Conservation (phyloP, 2,888 invertebrate species). For the Lucinisca nassula region DNA sequence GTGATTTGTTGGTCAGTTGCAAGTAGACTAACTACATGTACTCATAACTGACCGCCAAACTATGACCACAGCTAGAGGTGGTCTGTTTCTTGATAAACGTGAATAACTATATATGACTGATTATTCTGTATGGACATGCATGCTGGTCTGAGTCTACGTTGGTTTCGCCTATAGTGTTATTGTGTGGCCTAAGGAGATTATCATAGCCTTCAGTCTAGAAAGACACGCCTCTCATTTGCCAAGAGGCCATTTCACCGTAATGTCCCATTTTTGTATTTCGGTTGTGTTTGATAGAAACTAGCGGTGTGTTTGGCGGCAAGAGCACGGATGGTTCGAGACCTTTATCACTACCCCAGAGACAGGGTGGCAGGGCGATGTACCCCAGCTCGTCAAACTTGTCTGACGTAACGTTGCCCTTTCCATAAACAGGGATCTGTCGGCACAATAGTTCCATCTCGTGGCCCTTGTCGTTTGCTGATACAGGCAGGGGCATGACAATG, state of each 20-base stretch:
- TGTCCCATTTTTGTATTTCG: constrained; percentile 62
- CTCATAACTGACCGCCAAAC: too few relatives aligned
- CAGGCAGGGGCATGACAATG: constrained; percentile 66
- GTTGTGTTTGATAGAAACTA: constrained; percentile 62
- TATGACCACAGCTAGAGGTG: too few relatives aligned
- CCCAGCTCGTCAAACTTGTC: constrained; percentile 62
- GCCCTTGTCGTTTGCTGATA: constrained; percentile 55
- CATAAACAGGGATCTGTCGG: constrained; percentile 58
- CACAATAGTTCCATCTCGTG: constrained; percentile 64
- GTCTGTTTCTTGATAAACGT: too few relatives aligned
- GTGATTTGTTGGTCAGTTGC: too few relatives aligned
- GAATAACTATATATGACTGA: too few relatives aligned
- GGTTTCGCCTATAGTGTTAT: too few relatives aligned
- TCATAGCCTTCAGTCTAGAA: too few relatives aligned
- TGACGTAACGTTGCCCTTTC: constrained; percentile 46
- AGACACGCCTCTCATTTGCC: constrained; percentile 63
- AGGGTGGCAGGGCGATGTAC: constrained; percentile 61
- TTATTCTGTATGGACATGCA: too few relatives aligned
- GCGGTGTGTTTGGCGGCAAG: constrained; percentile 56
- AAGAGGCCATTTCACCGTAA: constrained; percentile 66
- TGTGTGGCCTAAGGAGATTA: too few relatives aligned
- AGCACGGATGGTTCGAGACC: constrained; percentile 61
- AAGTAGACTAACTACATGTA: too few relatives aligned
- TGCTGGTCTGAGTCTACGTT: too few relatives aligned
- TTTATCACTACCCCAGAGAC: constrained; percentile 63